phyloP scores from a whole-genome alignment of 2,888 invertebrate species.

The Hirtodrosophila alboralis region DNA sequence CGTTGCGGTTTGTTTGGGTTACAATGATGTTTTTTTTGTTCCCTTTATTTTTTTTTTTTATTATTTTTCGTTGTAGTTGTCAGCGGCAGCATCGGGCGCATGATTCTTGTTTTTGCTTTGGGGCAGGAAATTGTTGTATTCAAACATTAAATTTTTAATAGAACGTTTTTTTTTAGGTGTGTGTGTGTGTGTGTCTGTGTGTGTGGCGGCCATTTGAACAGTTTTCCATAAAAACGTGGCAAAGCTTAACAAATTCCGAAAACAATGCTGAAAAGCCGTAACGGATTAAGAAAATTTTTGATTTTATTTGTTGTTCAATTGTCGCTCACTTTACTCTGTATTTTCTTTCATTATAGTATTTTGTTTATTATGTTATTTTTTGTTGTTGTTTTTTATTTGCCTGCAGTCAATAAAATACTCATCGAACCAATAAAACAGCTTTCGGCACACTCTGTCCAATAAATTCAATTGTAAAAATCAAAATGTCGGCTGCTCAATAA shows the following conservation, averaged over 20 bases:
- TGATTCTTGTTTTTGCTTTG: conserved; percentile 32
- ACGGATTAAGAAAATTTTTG: conserved; percentile 22
- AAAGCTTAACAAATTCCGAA: conserved; percentile 4
- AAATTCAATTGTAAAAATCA: conserved; percentile 33
- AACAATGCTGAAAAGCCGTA: conserved; percentile 25
- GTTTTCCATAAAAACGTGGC: conserved; percentile 23
- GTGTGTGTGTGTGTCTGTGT: too few relatives aligned
- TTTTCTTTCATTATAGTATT: neutral
- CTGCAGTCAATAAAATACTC: conserved; percentile 29
- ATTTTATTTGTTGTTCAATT: conserved; percentile 35
- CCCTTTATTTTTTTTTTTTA: conserved; percentile 1
- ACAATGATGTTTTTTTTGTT: conserved; percentile 3
- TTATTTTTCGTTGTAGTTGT: conserved; percentile 43
- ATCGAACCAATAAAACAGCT: conserved; percentile 38
- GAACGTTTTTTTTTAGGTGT: conserved; percentile 40
- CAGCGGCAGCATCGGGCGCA: conserved; percentile 37
- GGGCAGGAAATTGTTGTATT: conserved; percentile 67
- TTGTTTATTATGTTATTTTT: conserved; percentile 1
- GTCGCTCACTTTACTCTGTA: conserved; percentile 18
- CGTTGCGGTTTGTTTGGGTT: conserved; percentile 40
- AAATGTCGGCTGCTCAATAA: conserved; percentile 12
- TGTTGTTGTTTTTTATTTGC: neutral
- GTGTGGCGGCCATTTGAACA: conserved; percentile 20
- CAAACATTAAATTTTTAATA: conserved; percentile 74
- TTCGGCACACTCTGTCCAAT: conserved; percentile 36